phyloP scores from a whole-genome alignment of 2,888 invertebrate species.

The Disparrhopalites patrizii region DNA sequence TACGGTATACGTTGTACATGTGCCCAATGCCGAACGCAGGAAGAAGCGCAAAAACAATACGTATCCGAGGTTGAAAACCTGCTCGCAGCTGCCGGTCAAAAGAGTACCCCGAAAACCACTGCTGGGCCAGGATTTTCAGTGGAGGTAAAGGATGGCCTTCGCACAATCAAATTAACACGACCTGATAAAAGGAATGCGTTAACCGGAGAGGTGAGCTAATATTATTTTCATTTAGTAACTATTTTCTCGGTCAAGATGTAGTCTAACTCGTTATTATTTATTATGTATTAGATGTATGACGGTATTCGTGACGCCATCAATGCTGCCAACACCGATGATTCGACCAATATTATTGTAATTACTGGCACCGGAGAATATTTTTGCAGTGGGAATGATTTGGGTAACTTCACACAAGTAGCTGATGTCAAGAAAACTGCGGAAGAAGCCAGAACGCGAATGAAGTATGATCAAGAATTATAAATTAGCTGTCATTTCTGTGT shows the following conservation, averaged over 20 bases:
- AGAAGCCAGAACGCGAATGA: neutral
- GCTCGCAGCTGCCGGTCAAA: conserved; percentile 25
- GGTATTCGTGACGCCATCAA: conserved; percentile 15
- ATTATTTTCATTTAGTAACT: neutral
- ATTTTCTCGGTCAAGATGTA: too few relatives aligned
- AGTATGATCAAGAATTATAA: too few relatives aligned
- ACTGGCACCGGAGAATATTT: conserved; percentile 32
- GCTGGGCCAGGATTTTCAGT: conserved; percentile 42
- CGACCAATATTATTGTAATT: conserved; percentile 25
- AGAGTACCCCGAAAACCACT: conserved; percentile 32
- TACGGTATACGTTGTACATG: conserved; percentile 17
- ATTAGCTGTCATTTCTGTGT: too few relatives aligned
- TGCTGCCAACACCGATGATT: conserved; percentile 24
- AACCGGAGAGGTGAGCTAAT: conserved; percentile 50
- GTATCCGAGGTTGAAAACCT: conserved; percentile 53
- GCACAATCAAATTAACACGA: conserved; percentile 64
- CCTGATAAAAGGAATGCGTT: conserved; percentile 78
- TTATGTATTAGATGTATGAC: conserved; percentile 33
- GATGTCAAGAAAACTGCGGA: conserved; percentile 21
- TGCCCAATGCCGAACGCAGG: too few relatives aligned
- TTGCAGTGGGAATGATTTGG: conserved; percentile 31
- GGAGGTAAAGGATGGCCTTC: conserved; percentile 55
- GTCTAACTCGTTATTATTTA: too few relatives aligned
- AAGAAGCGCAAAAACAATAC: conserved; percentile 56
- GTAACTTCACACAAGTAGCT: conserved; percentile 23